phyloP scores from a whole-genome alignment of 2,888 invertebrate species.

The Coleophora deauratella region DNA sequence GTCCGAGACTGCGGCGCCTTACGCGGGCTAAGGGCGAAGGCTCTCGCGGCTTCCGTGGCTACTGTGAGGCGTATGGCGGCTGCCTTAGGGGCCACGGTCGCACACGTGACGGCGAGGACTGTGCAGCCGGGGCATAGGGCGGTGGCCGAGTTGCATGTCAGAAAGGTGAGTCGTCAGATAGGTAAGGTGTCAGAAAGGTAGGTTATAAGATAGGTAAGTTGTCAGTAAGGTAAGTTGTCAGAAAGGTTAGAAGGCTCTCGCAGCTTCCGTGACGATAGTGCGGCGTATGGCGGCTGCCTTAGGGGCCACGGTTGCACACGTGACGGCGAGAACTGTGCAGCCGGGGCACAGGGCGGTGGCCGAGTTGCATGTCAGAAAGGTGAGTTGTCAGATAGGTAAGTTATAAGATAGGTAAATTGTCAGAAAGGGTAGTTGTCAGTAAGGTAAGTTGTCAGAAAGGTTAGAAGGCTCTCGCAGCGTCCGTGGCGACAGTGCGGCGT shows the following conservation, averaged over 20 bases:
- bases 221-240: background rate
- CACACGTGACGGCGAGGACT: slow-evolving; percentile 39
- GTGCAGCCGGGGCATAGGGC: slow-evolving; percentile 67
- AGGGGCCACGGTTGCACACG: slow-evolving; percentile 78
- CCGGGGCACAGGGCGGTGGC: slow-evolving; percentile 78
- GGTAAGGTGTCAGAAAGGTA: background rate
- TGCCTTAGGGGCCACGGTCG: slow-evolving; percentile 84
- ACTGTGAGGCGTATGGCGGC: slow-evolving; percentile 93
- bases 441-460: background rate
- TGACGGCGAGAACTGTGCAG: slow-evolving; percentile 42
- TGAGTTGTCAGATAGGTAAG: too few species aligned
- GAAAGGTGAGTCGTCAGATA: slow-evolving; percentile 82
- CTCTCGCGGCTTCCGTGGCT: slow-evolving; percentile 89
- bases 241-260: slow-evolving; percentile 83
- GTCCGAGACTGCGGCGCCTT: slow-evolving; percentile 92
- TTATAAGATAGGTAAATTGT: background rate
- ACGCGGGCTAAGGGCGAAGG: slow-evolving; percentile 86
- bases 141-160: slow-evolving; percentile 87
- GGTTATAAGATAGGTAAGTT: background rate
- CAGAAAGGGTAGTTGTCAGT: background rate
- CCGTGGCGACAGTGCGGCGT: slow-evolving; percentile 85
- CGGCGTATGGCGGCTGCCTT: slow-evolving; percentile 91
- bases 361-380: slow-evolving; percentile 89
- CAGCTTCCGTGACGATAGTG: slow-evolving; percentile 88
- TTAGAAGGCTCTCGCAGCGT: slow-evolving; percentile 89